Evolutionary conservation across 2,113 vertebrate species (phyloP).

Genomic region (Stigmatopora nigra): DNA sequence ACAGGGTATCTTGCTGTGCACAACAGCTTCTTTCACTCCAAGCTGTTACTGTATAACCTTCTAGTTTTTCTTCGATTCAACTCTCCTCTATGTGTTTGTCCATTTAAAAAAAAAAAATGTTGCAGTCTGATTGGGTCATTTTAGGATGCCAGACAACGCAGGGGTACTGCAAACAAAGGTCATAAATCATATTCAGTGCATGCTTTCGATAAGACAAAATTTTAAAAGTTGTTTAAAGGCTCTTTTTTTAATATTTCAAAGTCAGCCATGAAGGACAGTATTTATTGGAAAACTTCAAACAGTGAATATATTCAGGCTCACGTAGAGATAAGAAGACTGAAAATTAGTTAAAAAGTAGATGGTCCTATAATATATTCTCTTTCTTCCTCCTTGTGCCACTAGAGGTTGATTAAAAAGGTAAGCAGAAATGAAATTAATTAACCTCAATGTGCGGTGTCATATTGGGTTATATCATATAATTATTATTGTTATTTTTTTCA

Average conservation of each 20-base stretch:
- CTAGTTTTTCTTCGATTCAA: slow-evolving; percentile 51
- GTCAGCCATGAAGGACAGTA: too few relatives aligned
- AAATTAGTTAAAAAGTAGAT: background rate
- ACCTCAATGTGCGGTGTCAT: background rate
- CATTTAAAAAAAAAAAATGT: slow-evolving; percentile 10
- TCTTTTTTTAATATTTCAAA: too few relatives aligned
- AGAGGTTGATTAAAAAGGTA: slow-evolving; percentile 91
- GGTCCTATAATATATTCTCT: slow-evolving; percentile 30
- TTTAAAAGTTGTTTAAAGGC: too few relatives aligned
- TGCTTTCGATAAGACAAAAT: too few relatives aligned
- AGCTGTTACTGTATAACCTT: slow-evolving; percentile 56
- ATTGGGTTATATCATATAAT: too few relatives aligned
- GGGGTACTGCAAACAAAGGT: too few relatives aligned
- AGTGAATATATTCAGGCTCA: too few relatives aligned
- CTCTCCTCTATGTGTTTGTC: slow-evolving; percentile 27
- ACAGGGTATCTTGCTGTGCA: slow-evolving; percentile 37
- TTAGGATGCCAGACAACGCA: too few relatives aligned
- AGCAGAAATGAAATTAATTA: slow-evolving; percentile 47
- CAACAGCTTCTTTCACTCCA: slow-evolving; percentile 24
- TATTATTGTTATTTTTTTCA: too few relatives aligned
- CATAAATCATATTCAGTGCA: too few relatives aligned
- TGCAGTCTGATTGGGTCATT: slow-evolving; percentile 13
- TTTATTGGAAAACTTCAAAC: too few relatives aligned
- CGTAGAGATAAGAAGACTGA: background rate
- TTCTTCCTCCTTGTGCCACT: slow-evolving; percentile 70